Evolutionary conservation across 92 coral and sea anemone genomes (phyloP).

Genomic region (Siderastrea radians): DNA sequence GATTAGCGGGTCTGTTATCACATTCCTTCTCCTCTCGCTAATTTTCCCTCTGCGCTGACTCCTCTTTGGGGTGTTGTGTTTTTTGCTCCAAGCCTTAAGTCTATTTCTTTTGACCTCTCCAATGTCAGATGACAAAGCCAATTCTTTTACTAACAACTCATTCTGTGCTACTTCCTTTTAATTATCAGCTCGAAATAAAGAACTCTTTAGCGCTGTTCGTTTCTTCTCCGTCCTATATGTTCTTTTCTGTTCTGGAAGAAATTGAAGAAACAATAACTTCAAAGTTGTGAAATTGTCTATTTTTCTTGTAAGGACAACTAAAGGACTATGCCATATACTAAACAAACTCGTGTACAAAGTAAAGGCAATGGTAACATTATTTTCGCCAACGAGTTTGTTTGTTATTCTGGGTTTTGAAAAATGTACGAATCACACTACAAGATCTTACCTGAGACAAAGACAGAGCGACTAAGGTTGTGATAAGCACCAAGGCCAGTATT

Average conservation of each 20-base stretch:
- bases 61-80: background rate
- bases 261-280: too few species aligned
- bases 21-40: background rate
- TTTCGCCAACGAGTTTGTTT: too few species aligned
- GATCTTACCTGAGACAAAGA: slow-evolving; percentile 30
- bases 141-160: slow-evolving; percentile 16
- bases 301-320: too few species aligned
- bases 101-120: background rate
- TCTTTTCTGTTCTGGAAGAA: slow-evolving; percentile 2
- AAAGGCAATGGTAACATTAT: too few species aligned
- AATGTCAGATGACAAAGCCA: slow-evolving; percentile 46
- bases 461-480: slow-evolving; percentile 2
- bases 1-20: too few species aligned
- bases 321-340: too few species aligned
- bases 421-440: background rate
- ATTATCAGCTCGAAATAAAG: background rate
- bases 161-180: slow-evolving; percentile 20
- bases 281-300: too few species aligned
- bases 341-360: too few species aligned
- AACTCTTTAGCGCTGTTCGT: background rate
- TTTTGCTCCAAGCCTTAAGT: background rate
- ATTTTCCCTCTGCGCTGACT: background rate
- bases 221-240: background rate
- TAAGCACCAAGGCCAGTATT: slow-evolving; percentile 16
- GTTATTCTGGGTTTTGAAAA: too few species aligned